Evolutionary conservation across 2,113 vertebrate genomes (phyloP), one percentile per base, ranked within the genome.

Genomic region (Mesoclemmys tuberculata): DNA sequence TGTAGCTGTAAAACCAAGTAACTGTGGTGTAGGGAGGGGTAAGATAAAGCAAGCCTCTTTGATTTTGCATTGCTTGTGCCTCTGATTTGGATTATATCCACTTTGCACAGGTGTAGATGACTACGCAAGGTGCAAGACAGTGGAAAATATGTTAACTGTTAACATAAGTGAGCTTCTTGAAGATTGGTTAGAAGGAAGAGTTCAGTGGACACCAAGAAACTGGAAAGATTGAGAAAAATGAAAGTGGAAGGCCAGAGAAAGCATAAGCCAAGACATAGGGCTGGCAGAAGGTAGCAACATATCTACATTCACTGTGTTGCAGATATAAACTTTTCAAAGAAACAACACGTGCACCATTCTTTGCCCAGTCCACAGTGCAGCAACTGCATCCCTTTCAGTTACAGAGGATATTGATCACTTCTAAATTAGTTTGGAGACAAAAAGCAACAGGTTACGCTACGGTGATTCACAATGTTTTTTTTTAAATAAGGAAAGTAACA

Each of bases 21-120:
- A 84, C 13, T 49, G 90, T 22, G 35, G 79, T 87, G 92, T 92
- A n/a, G 89, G 75, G 41, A 82, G 11, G 3, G 35, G 58, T n/a
- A 81, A 92, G 85, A 90, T 12, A 90, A 61, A 71, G 38, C 29
- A 93, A 90, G 78, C 6, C 2, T 8, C 82, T 14, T 88, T 80
- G 52, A 29, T 46, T 46, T 27, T 87, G 64, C 80, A 88, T 82
- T 31, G 38, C 5, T 4, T 92, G 19, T 31, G 0, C 4, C 84
- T 64, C 51, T 82, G 38, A 52, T 12, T n/a, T 5, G 4, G 35
- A n/a, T 10, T 55, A 21, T 81, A 31, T 80, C 88, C 85, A 44
- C 80, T 77, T 26, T 80, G 48, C 1, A 64, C 2, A 9, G 14
- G 8, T 49, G 21, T 18, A 78, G 38, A 6, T 21, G 13, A 79